Evolutionary conservation across 2,888 invertebrate genomes (phyloP), one percentile per base, ranked within the genome.

Genomic region (Phalera bucephala): DNA sequence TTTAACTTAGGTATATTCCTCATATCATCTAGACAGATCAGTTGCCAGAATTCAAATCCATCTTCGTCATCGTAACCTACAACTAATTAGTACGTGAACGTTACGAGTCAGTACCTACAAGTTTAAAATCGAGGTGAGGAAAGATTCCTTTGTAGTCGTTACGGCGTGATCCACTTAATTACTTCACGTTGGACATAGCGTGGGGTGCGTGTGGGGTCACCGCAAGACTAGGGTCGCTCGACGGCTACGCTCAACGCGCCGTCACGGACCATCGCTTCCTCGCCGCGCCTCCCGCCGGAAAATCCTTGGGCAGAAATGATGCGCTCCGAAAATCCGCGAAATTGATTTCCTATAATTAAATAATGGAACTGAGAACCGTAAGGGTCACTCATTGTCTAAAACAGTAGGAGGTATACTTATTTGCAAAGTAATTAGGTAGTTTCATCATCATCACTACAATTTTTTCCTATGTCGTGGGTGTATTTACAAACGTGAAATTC

Each of bases 121-220:
- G 12, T 40, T 50, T 45, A 43, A 37, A 45, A 41, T 33, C 28
- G 47, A 59, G 33, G 40, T 51, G 40, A 42, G 40, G 49, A 32
- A 37, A 30, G 40, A n/a, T n/a, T n/a, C 36, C 41, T 55, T 40
- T 50, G 30, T 42, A 52, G 48, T 45, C 64, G 78, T 80, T 81
- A 73, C 81, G 80, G 78, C 68, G 58, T 75, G 76, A 73, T 67
- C 76, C 72, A 72, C 56, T 72, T 85, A 85, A 84, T 84, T 81
- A 68, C 60, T 41, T 35, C 41, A 8, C 5, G 13, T 11, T 10
- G 19, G 10, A 38, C 36, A 33, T 40, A 36, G 35, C 37, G 25
- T 11, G 25, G 12, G 48, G 53, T 59, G 60, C 45, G 50, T 53
- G 49, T 33, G 51, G 56, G 59, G 52, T 55, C 52, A 51, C 50